Conservation (phyloP, 2,888 invertebrate species). For the Athripsodes cinereus region DNA sequence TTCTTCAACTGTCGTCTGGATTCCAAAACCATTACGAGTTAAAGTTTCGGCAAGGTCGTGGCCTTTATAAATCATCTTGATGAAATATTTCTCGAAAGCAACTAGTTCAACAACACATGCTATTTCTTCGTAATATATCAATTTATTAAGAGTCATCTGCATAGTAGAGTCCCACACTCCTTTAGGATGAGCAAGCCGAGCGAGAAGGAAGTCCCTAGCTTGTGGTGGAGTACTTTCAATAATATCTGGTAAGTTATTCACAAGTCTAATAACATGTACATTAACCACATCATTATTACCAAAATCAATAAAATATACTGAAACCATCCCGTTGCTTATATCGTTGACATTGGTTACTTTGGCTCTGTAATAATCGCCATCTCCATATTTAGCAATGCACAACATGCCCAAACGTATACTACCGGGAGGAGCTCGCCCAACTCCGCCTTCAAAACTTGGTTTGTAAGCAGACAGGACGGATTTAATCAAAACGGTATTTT, state of each 20-base stretch:
- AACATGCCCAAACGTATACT: slow-evolving; percentile 47
- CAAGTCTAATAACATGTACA: slow-evolving; percentile 51
- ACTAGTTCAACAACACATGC: slow-evolving; percentile 38
- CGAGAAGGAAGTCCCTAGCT: slow-evolving; percentile 55
- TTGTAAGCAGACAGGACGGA: slow-evolving; percentile 36
- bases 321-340: slow-evolving; percentile 49
- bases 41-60: slow-evolving; percentile 47
- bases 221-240: slow-evolving; percentile 49
- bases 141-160: slow-evolving; percentile 39
- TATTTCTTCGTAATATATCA: slow-evolving; percentile 44
- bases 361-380: slow-evolving; percentile 59
- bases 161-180: slow-evolving; percentile 51
- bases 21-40: slow-evolving; percentile 42
- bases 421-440: slow-evolving; percentile 45
- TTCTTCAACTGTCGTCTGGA: slow-evolving; percentile 41
- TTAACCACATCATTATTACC: slow-evolving; percentile 59
- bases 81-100: slow-evolving; percentile 39
- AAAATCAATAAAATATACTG: slow-evolving; percentile 62
- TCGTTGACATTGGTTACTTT: slow-evolving; percentile 48
- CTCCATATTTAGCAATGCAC: slow-evolving; percentile 63
- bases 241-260: slow-evolving; percentile 48
- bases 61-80: slow-evolving; percentile 45
- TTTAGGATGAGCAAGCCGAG: slow-evolving; percentile 48
- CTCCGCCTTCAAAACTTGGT: slow-evolving; percentile 35
- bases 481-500: slow-evolving; percentile 52